These are phyloP conservation scores for Lasiurus cinereus DNA, from an alignment of 2,113 vertebrate species.

Conservation along the genomic window DNA sequence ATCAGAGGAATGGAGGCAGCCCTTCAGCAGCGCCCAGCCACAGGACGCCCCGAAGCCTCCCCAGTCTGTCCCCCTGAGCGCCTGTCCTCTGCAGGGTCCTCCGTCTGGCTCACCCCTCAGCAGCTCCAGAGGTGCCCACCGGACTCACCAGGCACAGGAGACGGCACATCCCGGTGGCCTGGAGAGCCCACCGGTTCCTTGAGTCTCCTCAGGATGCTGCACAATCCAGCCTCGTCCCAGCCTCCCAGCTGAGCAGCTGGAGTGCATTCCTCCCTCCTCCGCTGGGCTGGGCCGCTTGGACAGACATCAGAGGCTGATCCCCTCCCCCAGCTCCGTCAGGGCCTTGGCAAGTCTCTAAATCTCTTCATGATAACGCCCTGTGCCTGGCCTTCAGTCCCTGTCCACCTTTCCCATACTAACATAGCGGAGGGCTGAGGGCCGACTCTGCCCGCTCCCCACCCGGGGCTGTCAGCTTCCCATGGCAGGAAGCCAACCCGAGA, in stretches of 20 bases:
- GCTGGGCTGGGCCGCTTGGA: background rate
- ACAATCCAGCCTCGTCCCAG: too few species aligned
- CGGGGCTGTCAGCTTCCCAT: background rate
- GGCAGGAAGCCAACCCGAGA: background rate
- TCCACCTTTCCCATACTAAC: background rate
- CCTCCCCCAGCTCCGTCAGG: background rate
- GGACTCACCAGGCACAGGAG: background rate
- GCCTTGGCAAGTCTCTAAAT: background rate
- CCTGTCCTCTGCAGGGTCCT: too few species aligned
- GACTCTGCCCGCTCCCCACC: background rate
- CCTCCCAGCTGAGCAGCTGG: background rate
- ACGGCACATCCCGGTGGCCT: background rate
- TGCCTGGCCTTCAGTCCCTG: background rate
- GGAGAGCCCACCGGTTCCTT: fast-evolving
- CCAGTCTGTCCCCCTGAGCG: background rate
- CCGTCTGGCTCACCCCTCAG: background rate
- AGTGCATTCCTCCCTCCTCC: fast-evolving
- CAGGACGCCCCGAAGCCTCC: too few species aligned
- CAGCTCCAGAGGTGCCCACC: background rate
- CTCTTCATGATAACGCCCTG: fast-evolving
- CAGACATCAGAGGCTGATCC: background rate
- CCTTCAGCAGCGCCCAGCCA: background rate
- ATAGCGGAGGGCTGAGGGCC: fast-evolving
- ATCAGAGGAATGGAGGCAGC: background rate
- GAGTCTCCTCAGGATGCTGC: fast-evolving